phyloP scores from a whole-genome alignment of 2,888 invertebrate genomes.

The Agrenia bidenticulata region DNA sequence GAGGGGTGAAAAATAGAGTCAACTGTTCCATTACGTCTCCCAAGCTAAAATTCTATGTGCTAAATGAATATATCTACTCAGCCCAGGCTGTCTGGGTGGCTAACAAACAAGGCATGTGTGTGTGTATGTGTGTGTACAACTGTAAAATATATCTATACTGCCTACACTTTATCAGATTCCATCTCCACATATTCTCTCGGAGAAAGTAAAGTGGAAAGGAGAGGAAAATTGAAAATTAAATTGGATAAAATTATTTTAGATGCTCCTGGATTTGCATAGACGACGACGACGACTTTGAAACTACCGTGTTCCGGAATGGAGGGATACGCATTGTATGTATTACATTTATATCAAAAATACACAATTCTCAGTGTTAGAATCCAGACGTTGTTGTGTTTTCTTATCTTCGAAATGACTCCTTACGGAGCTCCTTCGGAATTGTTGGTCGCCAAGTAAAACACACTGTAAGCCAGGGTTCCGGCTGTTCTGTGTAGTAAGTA shows the following conservation, averaged over 20 bases:
- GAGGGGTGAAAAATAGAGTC: constrained; percentile 52
- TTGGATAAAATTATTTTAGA: constrained; percentile 1
- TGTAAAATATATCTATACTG: not conserved
- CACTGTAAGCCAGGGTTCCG: not conserved
- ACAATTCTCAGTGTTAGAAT: too few relatives aligned
- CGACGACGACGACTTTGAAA: not conserved
- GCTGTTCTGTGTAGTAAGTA: not conserved
- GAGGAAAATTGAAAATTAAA: constrained; percentile 15
- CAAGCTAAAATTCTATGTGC: constrained; percentile 6
- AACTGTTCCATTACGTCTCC: constrained; percentile 38
- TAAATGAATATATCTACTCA: constrained; percentile 17
- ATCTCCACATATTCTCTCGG: not conserved
- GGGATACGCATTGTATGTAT: too few relatives aligned
- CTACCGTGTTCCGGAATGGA: too few relatives aligned
- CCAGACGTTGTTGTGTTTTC: too few relatives aligned
- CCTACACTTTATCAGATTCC: not conserved
- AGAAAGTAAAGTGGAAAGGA: constrained; percentile 3
- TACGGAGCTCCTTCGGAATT: too few relatives aligned
- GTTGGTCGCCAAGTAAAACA: not conserved
- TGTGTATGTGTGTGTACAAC: constrained; percentile 4
- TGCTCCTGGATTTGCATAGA: constrained; percentile 1
- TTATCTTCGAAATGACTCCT: too few relatives aligned
- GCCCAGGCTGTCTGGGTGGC: too few relatives aligned
- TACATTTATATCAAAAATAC: too few relatives aligned
- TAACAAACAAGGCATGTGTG: constrained; percentile 17